Evolutionary conservation across 1,140 invertebrate species (phyloP).

Genomic region (Lysiphlebus fabarum): DNA sequence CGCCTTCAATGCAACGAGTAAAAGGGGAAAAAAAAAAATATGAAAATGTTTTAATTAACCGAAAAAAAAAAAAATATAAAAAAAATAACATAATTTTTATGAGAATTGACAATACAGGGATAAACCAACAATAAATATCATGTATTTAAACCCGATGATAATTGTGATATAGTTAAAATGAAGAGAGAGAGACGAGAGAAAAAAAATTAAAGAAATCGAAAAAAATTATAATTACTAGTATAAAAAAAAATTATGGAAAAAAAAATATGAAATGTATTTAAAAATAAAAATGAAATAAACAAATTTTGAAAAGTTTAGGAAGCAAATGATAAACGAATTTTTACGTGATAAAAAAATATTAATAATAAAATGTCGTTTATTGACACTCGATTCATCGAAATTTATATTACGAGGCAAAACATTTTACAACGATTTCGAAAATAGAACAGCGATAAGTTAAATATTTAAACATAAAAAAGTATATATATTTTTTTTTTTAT

Average conservation of each 20-base stretch:
- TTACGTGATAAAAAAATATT: not conserved
- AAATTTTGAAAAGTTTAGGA: not conserved
- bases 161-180: slow-evolving; percentile 51
- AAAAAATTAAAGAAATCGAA: slow-evolving; percentile 20
- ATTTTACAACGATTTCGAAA: not conserved
- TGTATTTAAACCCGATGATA: slow-evolving; percentile 48
- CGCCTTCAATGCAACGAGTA: slow-evolving; percentile 51
- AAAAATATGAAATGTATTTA: slow-evolving; percentile 6
- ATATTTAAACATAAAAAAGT: no score
- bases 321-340: slow-evolving; percentile 1
- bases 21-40: slow-evolving; percentile 16
- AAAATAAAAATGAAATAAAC: slow-evolving; percentile 8
- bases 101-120: slow-evolving; percentile 56
- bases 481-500: no score
- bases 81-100: slow-evolving; percentile 35
- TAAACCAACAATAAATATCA: slow-evolving; percentile 55
- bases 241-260: slow-evolving; percentile 16
- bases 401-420: no score
- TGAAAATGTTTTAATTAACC: slow-evolving; percentile 19
- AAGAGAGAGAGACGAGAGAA: slow-evolving; percentile 11
- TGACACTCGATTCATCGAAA: slow-evolving; percentile 6
- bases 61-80: slow-evolving; percentile 22
- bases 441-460: not conserved
- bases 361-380: not conserved
- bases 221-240: slow-evolving; percentile 16